Base-by-base conservation (phyloP, 2,888 invertebrate genomes). In the Siphonodentalium dalli region DNA sequence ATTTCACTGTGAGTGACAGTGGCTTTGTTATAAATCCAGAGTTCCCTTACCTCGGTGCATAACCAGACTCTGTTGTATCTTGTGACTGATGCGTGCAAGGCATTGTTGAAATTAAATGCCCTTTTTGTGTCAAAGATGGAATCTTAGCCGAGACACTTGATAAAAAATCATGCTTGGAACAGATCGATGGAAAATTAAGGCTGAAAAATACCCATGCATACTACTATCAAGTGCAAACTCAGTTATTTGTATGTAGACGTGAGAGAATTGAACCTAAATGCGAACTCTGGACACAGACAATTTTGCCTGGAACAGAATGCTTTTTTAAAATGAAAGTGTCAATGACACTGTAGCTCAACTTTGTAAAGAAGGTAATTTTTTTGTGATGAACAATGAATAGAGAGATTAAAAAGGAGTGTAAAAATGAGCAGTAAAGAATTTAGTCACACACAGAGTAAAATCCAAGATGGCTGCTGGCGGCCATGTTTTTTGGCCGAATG, bases 11-110 rank as follows among this genome's bases (percentile, higher is more conserved):
- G n/a, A 15, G 37, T 15, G 41, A 53, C 9, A 34, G 47, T 51
- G 63, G 60, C 29, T 40, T 62, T 26, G 24, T 44, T 3, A 52
- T 60, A 1, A 47, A 40, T 26, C 11, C 18, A 18, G 49, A 44
- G n/a, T 11, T 34, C 38, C 55, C 59, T 28, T 53, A 29, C 18
- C 26, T 60, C 40, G 62, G 60, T 15, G 65, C 65, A 9, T 60
- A 51, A 18, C 56, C 63, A 24, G 63, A 63, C 48, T 49, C 54
- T 1, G 38, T 55, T n/a, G 50, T 48, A 3, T 18, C 44, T 5
- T 62, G 60, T 53, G 61, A 55, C 28, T 62, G 57, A 21, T 60
- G 61, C 44, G 57, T 58, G 0, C 13, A 18, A 20, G 41, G 31
- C 9, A 27, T 31, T 37, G 26, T 52, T 6, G 56, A 58, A 34